Evolutionary conservation across 23 tunicate species (phyloP), one percentile per base, ranked within the genome.

Genomic region (Clavelina lepadiformis): DNA sequence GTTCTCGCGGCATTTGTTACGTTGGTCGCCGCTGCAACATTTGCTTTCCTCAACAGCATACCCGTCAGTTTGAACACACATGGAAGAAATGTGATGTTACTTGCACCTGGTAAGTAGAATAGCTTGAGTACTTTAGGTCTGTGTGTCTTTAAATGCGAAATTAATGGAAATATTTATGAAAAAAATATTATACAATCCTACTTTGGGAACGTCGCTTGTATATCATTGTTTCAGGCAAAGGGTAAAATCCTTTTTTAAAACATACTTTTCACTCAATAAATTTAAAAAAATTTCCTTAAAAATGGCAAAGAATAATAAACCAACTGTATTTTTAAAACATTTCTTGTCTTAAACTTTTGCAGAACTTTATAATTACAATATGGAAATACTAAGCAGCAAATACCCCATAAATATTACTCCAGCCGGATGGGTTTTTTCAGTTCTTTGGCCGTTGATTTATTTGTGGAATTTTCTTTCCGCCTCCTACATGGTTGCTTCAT

Each of bases 361-460:
- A 71, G 76, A 35, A 5, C 59, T 71, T 1, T 71, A 53, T 20
- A 18, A n/a, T 11, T 41, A 71, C 51, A 71, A 71, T 65, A 71
- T 71, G 76, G 76, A 71, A 56, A 21, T 71, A 3, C 41, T 71
- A 7, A 56, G 65, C 62, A 58, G 67, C 55, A 77, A 77, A 41
- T 77, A 77, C 53, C 59, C 72, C 50, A 53, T 58, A 33, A 50
- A 66, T n/a, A 80, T 80, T 2, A 50, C 65, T 3, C 87, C 87
- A 7, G 87, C 87, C 33, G 71, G 62, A n/a, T 80, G 87, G 87
- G 78, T 77, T 37, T 80, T 80, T 38, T 50, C 67, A 26, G 56
- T 80, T 21, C 28, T 71, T 11, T 80, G 87, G 87, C 87, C 87
- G 31, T 49, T 80, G 4, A 80, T 80, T 26, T 80, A 61, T 33